Conservation (phyloP, 2,888 invertebrate species). For the Eupithecia dodoneata region DNA sequence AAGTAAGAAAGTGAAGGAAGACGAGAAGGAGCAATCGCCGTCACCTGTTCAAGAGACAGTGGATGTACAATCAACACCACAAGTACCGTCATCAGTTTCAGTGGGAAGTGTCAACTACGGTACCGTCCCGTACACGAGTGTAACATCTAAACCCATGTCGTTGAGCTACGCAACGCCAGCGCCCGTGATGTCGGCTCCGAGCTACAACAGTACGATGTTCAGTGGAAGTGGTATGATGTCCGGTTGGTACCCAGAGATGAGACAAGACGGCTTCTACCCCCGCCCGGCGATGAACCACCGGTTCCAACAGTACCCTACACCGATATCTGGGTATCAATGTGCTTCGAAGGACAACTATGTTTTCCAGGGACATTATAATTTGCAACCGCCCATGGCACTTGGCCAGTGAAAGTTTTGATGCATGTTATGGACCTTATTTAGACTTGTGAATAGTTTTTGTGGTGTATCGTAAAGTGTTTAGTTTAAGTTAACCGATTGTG, state of each 20-base stretch:
- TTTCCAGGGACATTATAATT: constrained; percentile 80
- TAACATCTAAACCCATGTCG: constrained; percentile 53
- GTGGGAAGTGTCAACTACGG: constrained; percentile 70
- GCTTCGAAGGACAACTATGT: constrained; percentile 79
- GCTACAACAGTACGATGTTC: constrained; percentile 62
- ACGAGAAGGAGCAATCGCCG: constrained; percentile 71
- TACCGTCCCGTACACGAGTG: constrained; percentile 61
- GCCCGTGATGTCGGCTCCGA: constrained; percentile 50
- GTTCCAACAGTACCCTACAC: constrained; percentile 73
- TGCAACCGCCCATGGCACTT: constrained; percentile 77
- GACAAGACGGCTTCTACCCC: constrained; percentile 69
- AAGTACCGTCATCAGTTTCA: constrained; percentile 40
- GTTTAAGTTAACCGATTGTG: constrained; percentile 68
- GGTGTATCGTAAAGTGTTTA: constrained; percentile 37
- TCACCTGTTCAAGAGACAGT: constrained; percentile 31
- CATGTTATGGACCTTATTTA: constrained; percentile 14
- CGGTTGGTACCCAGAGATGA: constrained; percentile 72
- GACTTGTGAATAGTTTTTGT: constrained; percentile 24
- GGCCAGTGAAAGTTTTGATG: constrained; percentile 64
- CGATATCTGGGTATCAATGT: constrained; percentile 74
- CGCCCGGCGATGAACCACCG: constrained; percentile 65
- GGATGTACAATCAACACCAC: constrained; percentile 10
- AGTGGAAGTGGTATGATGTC: constrained; percentile 60
- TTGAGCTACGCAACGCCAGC: constrained; percentile 62
- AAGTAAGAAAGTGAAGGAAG: constrained; percentile 72